Evolutionary conservation across 2,888 invertebrate species (phyloP).

Genomic region (Danaus chrysippus): DNA sequence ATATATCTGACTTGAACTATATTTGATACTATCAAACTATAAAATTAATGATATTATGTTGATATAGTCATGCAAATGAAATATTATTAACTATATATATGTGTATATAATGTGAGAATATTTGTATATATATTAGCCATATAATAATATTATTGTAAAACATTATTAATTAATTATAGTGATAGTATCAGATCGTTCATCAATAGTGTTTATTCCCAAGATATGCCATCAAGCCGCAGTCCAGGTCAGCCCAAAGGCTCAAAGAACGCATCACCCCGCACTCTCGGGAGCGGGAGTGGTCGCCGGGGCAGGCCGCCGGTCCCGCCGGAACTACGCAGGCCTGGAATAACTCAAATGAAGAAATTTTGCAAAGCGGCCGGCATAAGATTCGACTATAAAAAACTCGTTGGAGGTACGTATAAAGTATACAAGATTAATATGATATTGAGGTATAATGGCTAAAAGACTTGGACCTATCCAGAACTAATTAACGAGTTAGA

Average conservation of each 20-base stretch:
- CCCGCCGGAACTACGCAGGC: conserved; percentile 65
- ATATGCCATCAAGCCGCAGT: conserved; percentile 59
- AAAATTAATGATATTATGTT: too few species aligned
- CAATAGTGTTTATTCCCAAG: conserved; percentile 36
- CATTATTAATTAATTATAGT: not conserved
- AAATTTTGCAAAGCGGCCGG: conserved; percentile 75
- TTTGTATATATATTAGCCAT: too few species aligned
- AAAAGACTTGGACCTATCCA: too few species aligned
- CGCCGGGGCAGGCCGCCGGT: conserved; percentile 67
- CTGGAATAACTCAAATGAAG: conserved; percentile 75
- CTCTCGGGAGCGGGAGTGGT: conserved; percentile 26
- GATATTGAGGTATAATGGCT: too few species aligned
- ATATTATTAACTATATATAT: too few species aligned
- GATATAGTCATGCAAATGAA: too few species aligned
- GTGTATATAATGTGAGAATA: too few species aligned
- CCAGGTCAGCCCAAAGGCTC: conserved; percentile 69
- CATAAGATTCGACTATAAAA: conserved; percentile 73
- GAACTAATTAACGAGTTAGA: too few species aligned
- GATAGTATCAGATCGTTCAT: not conserved
- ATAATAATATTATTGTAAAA: not conserved
- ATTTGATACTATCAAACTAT: too few species aligned
- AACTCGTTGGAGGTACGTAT: conserved; percentile 65
- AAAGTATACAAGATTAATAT: not conserved
- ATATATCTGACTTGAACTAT: too few species aligned
- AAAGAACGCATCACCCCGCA: conserved; percentile 41